phyloP scores from a whole-genome alignment of 2,113 vertebrate species.

The Circaetus gallicus region DNA sequence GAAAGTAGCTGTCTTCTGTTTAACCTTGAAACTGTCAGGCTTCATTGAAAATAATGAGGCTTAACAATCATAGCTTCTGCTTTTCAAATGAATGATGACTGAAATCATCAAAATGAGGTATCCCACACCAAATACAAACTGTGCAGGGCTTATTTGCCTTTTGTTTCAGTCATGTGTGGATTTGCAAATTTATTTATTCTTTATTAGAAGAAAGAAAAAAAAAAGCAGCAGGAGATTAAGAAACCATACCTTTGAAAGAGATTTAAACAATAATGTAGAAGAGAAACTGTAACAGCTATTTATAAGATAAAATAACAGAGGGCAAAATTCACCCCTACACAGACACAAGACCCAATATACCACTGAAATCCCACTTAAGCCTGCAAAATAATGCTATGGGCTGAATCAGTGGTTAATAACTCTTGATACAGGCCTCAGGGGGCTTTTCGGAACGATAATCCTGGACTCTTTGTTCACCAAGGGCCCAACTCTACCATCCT shows the following conservation, averaged over 20 bases:
- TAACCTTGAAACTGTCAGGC: slow-evolving; percentile 69
- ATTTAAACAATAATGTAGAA: slow-evolving; percentile 9
- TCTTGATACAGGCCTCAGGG: slow-evolving; percentile 32
- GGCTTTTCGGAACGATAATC: slow-evolving; percentile 52
- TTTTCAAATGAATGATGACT: slow-evolving; percentile 59
- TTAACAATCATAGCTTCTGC: slow-evolving; percentile 63
- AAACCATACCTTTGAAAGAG: not conserved
- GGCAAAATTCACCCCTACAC: slow-evolving; percentile 12
- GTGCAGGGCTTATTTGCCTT: slow-evolving; percentile 6
- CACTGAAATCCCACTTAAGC: slow-evolving; percentile 48
- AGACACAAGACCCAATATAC: slow-evolving; percentile 49
- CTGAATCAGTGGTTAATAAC: slow-evolving; percentile 50
- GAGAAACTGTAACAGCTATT: slow-evolving; percentile 18
- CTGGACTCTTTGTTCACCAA: slow-evolving; percentile 38
- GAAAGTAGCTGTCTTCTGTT: slow-evolving; percentile 73
- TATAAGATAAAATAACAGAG: slow-evolving; percentile 18
- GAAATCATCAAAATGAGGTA: slow-evolving; percentile 56
- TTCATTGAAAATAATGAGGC: slow-evolving; percentile 71
- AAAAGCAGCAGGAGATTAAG: not conserved
- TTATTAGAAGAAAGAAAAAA: not conserved
- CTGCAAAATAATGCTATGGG: slow-evolving; percentile 45
- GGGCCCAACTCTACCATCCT: slow-evolving; percentile 16
- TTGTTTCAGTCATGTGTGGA: slow-evolving; percentile 27
- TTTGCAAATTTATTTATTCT: slow-evolving; percentile 24
- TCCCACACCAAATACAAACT: slow-evolving; percentile 7